These are phyloP conservation scores for Amblyjoppa proteus DNA, from an alignment of 2,888 invertebrate species.

Conservation along the genomic window DNA sequence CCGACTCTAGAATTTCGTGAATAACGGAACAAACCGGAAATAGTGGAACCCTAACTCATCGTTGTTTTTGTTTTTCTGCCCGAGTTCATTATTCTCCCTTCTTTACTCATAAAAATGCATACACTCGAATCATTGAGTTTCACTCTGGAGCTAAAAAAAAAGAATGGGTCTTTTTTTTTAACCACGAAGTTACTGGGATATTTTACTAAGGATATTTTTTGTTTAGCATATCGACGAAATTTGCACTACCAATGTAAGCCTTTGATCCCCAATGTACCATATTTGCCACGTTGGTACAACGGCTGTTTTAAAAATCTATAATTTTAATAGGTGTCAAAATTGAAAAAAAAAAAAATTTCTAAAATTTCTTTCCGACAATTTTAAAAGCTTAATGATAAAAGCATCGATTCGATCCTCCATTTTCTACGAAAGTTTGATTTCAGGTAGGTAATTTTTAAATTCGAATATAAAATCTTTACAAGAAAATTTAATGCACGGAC, in stretches of 20 bases:
- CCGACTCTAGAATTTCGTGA: background rate
- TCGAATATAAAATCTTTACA: background rate
- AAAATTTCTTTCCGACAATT: background rate
- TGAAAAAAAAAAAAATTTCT: too few species aligned
- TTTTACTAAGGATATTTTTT: background rate
- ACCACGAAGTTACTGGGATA: background rate
- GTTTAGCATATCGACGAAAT: background rate
- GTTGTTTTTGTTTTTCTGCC: background rate
- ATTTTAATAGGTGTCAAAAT: too few species aligned
- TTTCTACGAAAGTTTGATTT: background rate
- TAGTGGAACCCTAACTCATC: background rate
- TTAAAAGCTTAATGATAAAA: background rate
- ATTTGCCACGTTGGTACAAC: background rate
- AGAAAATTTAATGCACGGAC: background rate
- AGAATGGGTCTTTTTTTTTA: background rate
- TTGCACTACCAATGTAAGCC: background rate
- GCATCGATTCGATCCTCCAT: background rate
- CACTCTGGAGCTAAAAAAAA: background rate
- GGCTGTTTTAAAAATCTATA: too few species aligned
- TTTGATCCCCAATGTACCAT: background rate
- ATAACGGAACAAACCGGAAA: constrained; percentile 10
- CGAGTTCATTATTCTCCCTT: background rate
- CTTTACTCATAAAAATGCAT: background rate
- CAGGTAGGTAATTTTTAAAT: background rate
- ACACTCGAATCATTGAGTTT: background rate